Conservation (phyloP, 2,113 vertebrate genomes). For the Halichoerus grypus region DNA sequence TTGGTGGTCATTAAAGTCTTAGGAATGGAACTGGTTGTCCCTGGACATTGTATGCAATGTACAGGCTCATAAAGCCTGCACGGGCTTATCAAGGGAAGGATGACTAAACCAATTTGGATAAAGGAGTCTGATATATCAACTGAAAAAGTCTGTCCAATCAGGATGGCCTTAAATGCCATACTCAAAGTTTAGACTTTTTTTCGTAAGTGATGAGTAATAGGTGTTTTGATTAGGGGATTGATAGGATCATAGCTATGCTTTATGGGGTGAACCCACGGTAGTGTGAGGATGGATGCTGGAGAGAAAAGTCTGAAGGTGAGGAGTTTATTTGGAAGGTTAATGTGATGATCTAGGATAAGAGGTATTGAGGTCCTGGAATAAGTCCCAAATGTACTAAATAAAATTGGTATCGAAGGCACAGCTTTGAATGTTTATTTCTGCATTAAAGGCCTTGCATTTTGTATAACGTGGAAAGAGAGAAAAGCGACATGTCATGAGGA, state of each 20-base stretch:
- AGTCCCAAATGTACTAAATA: not conserved
- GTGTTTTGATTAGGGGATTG: not conserved
- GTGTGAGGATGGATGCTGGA: not conserved
- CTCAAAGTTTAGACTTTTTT: not conserved
- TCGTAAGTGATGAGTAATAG: not conserved
- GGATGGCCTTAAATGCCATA: not conserved
- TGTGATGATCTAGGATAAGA: not conserved
- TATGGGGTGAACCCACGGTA: not conserved
- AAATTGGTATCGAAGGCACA: not conserved
- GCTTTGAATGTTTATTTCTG: constrained; percentile 22
- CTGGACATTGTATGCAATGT: not conserved
- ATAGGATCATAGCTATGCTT: not conserved
- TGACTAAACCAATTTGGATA: not conserved
- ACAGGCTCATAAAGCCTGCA: not conserved
- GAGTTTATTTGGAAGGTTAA: not conserved
- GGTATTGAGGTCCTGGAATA: not conserved
- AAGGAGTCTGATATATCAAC: not conserved
- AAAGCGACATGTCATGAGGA: not conserved
- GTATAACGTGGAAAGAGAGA: not conserved
- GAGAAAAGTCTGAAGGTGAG: not conserved
- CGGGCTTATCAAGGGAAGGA: not conserved
- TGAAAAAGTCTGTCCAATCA: not conserved
- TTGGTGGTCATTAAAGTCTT: not conserved
- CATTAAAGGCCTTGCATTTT: constrained; percentile 25
- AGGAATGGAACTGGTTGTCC: not conserved